phyloP scores from a whole-genome alignment of 2,888 invertebrate genomes.

The Blastobasis adustella region DNA sequence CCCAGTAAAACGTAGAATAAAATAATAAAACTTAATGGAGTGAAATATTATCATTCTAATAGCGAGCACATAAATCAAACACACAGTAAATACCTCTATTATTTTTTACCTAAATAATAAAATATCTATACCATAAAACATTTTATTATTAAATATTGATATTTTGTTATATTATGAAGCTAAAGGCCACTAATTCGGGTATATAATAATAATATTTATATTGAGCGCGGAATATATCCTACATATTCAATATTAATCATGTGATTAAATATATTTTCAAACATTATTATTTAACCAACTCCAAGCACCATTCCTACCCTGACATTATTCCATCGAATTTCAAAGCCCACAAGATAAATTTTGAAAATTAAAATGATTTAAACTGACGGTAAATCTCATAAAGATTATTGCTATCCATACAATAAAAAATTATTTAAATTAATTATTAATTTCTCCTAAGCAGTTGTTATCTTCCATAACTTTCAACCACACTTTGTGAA shows the following conservation, averaged over 20 bases:
- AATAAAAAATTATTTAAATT: too few species aligned
- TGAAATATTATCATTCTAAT: neutral
- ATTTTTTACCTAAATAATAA: neutral
- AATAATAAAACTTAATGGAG: conserved; percentile 7
- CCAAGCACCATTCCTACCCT: conserved; percentile 54
- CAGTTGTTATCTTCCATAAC: too few species aligned
- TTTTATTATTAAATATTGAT: too few species aligned
- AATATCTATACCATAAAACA: neutral
- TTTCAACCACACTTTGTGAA: too few species aligned
- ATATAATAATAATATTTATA: conserved; percentile 4
- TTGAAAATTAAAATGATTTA: too few species aligned
- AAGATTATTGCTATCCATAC: too few species aligned
- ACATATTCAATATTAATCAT: neutral
- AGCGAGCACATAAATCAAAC: neutral
- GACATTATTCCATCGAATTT: conserved; percentile 15
- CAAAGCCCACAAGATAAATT: too few species aligned
- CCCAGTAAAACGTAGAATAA: conserved; percentile 5
- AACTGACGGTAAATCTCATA: too few species aligned
- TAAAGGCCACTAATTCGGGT: conserved; percentile 2
- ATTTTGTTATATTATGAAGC: conserved; percentile 2
- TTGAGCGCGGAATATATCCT: conserved; percentile 5
- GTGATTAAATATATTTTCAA: conserved; percentile 6
- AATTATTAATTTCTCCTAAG: too few species aligned
- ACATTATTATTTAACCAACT: conserved; percentile 3
- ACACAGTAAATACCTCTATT: neutral